Base-by-base conservation (phyloP, 2,888 invertebrate genomes). In the Zygothrica quintamaculata region DNA sequence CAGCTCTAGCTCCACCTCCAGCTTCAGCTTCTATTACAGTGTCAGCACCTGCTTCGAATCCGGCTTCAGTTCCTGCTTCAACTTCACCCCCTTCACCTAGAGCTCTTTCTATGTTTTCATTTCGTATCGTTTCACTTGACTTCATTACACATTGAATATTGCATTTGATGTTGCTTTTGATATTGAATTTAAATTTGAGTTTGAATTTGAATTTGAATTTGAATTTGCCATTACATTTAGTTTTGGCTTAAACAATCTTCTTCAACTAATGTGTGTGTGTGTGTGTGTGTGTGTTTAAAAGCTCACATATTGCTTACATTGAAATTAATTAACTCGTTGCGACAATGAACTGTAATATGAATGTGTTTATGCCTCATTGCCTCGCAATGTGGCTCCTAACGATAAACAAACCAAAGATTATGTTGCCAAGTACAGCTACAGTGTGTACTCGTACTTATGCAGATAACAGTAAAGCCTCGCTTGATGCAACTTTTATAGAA, bases 91-190 rank as follows among this genome's bases (percentile, higher is more conserved):
- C 16, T 51, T 56, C 25, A 11, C 37, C 36, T 34, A 33, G 18
- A 47, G 37, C 37, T 46, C 36, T 47, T 44, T 40, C 40, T 44
- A 51, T 34, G 36, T 47, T 61, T 44, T 53, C 26, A 66, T 57
- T 73, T 53, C 53, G 73, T 48, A 52, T 60, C 59, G 57, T 53
- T 67, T 57, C 71, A 74, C 59, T 77, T 56, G 60, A 65, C 60
- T 74, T 78, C 61, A 60, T 73, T 77, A 56, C 55, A 65, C 60
- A 70, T 53, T 51, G 43, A 33, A 50, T 50, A 60, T 42, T 6
- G 33, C 13, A 25, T 42, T 36, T 42, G 43, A 25, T 36, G 40
- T 48, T 16, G 47, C 9, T 9, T 29, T 47, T 29, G 46, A 9
- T 22, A n/a, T n/a, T n/a, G n/a, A n/a, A n/a, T n/a, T n/a, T n/a